Conservation (phyloP, 2,797 vertebrate genomes). For the Tiaroga cobitis region DNA sequence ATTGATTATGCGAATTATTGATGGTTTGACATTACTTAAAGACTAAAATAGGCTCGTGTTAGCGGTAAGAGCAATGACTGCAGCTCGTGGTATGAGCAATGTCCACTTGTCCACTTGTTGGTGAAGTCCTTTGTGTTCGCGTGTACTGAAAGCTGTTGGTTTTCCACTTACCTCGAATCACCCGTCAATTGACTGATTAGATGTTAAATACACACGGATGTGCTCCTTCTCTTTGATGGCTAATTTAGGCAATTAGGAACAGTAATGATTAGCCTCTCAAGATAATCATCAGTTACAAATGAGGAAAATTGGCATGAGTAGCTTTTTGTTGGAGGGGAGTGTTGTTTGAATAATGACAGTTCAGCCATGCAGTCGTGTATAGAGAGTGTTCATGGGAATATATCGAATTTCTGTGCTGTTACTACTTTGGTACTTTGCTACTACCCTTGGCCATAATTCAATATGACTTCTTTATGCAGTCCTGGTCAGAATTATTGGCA, state of each 20-base stretch:
- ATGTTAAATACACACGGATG: conserved; percentile 72
- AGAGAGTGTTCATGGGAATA: conserved; percentile 54
- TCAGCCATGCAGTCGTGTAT: conserved; percentile 57
- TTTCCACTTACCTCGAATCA: conserved; percentile 64
- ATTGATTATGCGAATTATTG: conserved; percentile 24
- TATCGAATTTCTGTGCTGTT: not conserved
- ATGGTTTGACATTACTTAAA: not conserved
- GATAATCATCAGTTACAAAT: conserved; percentile 73
- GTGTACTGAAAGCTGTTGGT: conserved; percentile 61
- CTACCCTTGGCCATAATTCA: not conserved
- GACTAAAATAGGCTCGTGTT: not conserved
- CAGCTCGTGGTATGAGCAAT: conserved; percentile 60
- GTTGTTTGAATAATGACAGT: conserved; percentile 75
- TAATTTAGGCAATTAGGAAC: conserved; percentile 78
- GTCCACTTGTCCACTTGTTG: conserved; percentile 68
- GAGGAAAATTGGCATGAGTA: conserved; percentile 68
- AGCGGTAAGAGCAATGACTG: not conserved
- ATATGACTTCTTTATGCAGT: not conserved
- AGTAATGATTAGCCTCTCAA: conserved; percentile 75
- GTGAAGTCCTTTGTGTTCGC: conserved; percentile 48
- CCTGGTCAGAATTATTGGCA: not conserved
- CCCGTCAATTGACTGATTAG: conserved; percentile 61
- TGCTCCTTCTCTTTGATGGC: conserved; percentile 71
- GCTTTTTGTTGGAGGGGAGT: conserved; percentile 79
- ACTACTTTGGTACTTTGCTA: not conserved